Evolutionary conservation across 2,113 vertebrate species (phyloP).

Genomic region (Mystacornis crossleyi): DNA sequence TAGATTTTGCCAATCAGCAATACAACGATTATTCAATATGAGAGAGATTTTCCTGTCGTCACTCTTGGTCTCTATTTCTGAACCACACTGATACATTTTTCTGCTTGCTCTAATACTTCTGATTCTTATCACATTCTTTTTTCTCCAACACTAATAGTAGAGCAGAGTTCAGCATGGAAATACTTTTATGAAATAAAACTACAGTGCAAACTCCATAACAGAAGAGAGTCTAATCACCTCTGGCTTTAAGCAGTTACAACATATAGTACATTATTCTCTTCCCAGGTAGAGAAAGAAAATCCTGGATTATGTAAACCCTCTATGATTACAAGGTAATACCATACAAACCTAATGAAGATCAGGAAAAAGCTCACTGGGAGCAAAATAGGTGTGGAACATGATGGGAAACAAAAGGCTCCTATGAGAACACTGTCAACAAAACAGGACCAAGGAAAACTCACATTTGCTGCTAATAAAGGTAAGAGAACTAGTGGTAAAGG

Average conservation of each 20-base stretch:
- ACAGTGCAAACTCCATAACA: not conserved
- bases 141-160: not conserved
- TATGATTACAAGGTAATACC: not conserved
- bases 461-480: not conserved
- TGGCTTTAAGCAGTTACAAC: not conserved
- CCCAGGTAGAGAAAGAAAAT: not conserved
- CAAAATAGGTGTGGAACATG: not conserved
- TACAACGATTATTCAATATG: not conserved
- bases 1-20: not conserved
- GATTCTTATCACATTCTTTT: not conserved
- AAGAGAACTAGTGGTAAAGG: not conserved
- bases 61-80: not conserved
- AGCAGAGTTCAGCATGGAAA: not conserved
- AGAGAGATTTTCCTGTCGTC: conserved; percentile 44
- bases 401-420: not conserved
- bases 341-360: not conserved
- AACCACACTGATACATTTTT: not conserved
- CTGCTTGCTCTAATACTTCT: not conserved
- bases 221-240: not conserved
- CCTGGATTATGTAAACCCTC: not conserved
- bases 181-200: not conserved
- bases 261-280: not conserved
- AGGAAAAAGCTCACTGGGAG: not conserved
- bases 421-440: not conserved
- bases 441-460: not conserved